Base-by-base conservation (phyloP, 2,797 vertebrate genomes). In the Cossypha caffra region DNA sequence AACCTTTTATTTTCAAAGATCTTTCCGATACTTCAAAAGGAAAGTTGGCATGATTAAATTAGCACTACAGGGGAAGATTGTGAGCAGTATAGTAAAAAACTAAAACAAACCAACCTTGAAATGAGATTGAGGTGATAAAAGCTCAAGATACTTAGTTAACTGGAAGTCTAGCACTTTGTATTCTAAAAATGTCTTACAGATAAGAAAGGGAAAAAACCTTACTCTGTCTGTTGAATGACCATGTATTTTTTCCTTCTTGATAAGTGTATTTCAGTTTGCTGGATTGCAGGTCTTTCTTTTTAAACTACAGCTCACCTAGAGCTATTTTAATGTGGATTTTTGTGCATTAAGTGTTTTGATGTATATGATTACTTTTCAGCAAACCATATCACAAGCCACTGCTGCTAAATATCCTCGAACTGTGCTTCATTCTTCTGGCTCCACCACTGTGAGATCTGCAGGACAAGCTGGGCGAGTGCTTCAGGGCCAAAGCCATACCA, bases 361-460 rank as follows among this genome's bases (percentile, higher is more conserved):
- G 12, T 59, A 33, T 95, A 62, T 90, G 51, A 29, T 90, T 97
- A 75, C 76, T 94, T 97, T 98, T 92, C 97, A 99, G 99, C 98
- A 99, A 97, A 99, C 99, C 12, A 95, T 99, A 74, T 98, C 99
- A 86, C 99, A 99, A 95, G 98, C 99, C 25, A 97, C 96, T 55
- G 99, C 99, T 82, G 98, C 99, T 43, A 99, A 98, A 93, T 99
- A 98, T 83, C 98, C 99, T 72, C 99, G 98, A 74, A 97, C 98
- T 40, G 73, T 98, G 79, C 97, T 98, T 72, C 98, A 98, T n/a
- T 96, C 96, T 91, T 97, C 96, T 13, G 86, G 96, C 40, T 75
- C 97, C 18, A 92, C 97, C 31, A 94, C 95, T 66, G 96, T 89
- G 92, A 97, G 98, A 71, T 83, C 97, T 80, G 72, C 97, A 2